phyloP scores from a whole-genome alignment of 2,888 invertebrate species.

The Apodemia zela region DNA sequence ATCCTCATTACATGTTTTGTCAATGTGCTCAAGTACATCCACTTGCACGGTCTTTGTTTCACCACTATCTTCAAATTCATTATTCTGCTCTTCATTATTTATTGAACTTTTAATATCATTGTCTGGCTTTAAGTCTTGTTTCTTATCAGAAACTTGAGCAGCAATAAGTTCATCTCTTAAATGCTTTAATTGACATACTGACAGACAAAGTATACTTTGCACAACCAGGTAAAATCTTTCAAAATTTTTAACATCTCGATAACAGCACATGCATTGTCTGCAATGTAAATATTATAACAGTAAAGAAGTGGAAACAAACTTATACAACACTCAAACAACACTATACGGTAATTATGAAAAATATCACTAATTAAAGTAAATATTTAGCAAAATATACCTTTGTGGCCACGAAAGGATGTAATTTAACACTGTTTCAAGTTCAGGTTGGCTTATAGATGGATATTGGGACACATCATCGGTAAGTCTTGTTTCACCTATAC shows the following conservation, averaged over 20 bases:
- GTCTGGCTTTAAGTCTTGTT: conserved; percentile 46
- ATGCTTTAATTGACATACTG: conserved; percentile 90
- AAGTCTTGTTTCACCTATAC: conserved; percentile 89
- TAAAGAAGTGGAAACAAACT: conserved; percentile 19
- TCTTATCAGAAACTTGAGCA: conserved; percentile 48
- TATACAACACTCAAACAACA: background rate
- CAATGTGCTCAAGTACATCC: conserved; percentile 31
- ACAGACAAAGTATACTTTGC: conserved; percentile 91
- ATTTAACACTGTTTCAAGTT: conserved; percentile 90
- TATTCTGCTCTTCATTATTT: conserved; percentile 44
- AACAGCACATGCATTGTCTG: conserved; percentile 97
- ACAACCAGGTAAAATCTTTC: conserved; percentile 94
- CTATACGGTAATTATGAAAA: background rate
- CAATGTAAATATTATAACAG: conserved; percentile 40
- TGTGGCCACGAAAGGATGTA: conserved; percentile 95
- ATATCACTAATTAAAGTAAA: background rate
- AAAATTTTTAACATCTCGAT: conserved; percentile 94
- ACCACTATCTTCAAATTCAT: conserved; percentile 42
- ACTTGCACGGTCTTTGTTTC: conserved; percentile 44
- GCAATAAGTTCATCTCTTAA: conserved; percentile 81
- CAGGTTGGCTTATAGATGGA: conserved; percentile 86
- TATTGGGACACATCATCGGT: conserved; percentile 89
- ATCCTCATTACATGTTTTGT: conserved; percentile 31
- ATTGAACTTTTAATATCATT: conserved; percentile 41
- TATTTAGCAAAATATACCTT: conserved; percentile 76